phyloP scores from a whole-genome alignment of 2,113 vertebrate genomes.

The Chaenogobius annularis region DNA sequence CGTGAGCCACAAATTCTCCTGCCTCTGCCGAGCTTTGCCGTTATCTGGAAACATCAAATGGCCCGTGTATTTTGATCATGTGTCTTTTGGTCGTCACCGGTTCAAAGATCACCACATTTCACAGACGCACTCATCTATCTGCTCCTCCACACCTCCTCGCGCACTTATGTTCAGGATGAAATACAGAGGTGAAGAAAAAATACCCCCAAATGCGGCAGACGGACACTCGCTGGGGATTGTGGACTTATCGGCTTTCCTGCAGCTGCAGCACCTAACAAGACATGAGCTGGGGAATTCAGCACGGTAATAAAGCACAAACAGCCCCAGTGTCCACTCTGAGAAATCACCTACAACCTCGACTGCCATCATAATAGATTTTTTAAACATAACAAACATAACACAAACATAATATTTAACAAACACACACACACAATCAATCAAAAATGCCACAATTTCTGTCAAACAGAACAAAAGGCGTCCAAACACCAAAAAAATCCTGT shows the following conservation, averaged over 20 bases:
- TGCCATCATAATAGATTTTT: slow-evolving; percentile 16
- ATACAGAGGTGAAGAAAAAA: slow-evolving; percentile 12
- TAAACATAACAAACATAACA: too few relatives aligned
- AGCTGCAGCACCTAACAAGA: slow-evolving; percentile 27
- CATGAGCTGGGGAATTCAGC: slow-evolving; percentile 41
- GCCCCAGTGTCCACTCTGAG: not conserved
- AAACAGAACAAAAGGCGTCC: too few relatives aligned
- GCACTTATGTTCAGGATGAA: slow-evolving; percentile 32
- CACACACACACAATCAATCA: too few relatives aligned
- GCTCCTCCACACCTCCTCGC: slow-evolving; percentile 25
- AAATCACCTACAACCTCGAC: slow-evolving; percentile 52
- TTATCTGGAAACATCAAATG: slow-evolving; percentile 56
- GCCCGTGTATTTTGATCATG: slow-evolving; percentile 57
- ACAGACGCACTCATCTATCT: slow-evolving; percentile 50
- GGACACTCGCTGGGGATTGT: slow-evolving; percentile 14
- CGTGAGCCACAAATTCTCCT: slow-evolving; percentile 35
- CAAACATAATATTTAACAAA: too few relatives aligned
- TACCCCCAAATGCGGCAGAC: slow-evolving; percentile 12
- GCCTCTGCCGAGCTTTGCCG: slow-evolving; percentile 35
- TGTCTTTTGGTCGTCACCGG: slow-evolving; percentile 39
- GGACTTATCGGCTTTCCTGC: slow-evolving; percentile 42
- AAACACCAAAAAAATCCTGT: too few relatives aligned
- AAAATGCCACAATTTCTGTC: too few relatives aligned
- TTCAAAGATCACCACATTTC: slow-evolving; percentile 53
- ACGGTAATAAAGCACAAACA: not conserved